These are phyloP conservation scores for Platalea minor DNA, from an alignment of 2,797 vertebrate species.

Conservation along the genomic window DNA sequence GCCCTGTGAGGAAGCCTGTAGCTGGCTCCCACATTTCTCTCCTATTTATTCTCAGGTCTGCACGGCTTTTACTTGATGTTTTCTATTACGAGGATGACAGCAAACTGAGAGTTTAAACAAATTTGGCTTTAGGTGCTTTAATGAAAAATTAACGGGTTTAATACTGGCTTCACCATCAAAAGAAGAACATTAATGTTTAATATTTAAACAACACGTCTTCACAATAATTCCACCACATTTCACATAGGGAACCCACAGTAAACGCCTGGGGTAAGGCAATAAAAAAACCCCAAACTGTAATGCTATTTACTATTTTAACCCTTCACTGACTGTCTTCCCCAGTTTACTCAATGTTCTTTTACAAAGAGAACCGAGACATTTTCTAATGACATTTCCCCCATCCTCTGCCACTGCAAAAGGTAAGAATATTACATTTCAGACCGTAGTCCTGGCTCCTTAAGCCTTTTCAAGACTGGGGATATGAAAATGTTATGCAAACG, in stretches of 20 bases:
- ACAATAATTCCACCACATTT: conserved; percentile 45
- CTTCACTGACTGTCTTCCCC: background rate
- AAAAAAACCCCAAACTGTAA: background rate
- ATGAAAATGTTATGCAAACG: conserved; percentile 34
- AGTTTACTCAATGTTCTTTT: background rate
- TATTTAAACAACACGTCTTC: conserved; percentile 41
- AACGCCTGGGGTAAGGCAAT: conserved; percentile 5
- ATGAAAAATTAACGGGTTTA: conserved; percentile 53
- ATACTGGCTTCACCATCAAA: conserved; percentile 50
- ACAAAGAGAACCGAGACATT: background rate
- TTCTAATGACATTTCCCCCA: background rate
- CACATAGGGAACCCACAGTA: background rate
- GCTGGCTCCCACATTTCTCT: background rate
- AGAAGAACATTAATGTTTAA: conserved; percentile 47
- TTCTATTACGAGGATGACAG: background rate
- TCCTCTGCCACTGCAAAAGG: background rate
- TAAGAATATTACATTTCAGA: conserved; percentile 10
- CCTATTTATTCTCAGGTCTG: conserved; percentile 2
- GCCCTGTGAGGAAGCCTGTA: background rate
- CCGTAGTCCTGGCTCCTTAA: background rate
- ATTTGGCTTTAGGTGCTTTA: conserved; percentile 42
- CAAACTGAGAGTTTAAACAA: conserved; percentile 42
- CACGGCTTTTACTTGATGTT: background rate
- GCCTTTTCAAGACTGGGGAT: background rate
- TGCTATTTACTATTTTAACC: conserved; percentile 4